Percentiles rank a stretch among this genome's conserved stretches.
These are phyloP conservation scores for Psilanteris sp. DNA, from an alignment of 1,140 invertebrate species.

Conservation along the genomic window DNA sequence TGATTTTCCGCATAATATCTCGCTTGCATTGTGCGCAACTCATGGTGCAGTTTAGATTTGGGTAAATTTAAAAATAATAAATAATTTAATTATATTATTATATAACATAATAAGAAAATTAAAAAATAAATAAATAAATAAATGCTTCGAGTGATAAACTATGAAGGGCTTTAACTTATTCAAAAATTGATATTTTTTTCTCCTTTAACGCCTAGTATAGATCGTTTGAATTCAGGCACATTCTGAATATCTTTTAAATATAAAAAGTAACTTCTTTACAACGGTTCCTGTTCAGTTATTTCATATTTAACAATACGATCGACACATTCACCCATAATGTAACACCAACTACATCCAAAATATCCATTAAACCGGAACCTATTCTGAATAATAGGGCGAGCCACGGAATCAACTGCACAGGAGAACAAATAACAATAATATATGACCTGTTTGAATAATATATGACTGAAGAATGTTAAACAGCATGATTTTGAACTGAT, in stretches of 20 bases:
- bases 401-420: slow-evolving; percentile 44
- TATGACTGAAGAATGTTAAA: too few species aligned
- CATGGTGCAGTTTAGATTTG: too few species aligned
- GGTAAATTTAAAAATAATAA: too few species aligned
- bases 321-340: slow-evolving; percentile 37
- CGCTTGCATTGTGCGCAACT: too few species aligned
- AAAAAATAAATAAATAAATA: too few species aligned
- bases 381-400: slow-evolving; percentile 53
- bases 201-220: slow-evolving; percentile 35
- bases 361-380: slow-evolving; percentile 29
- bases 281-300: slow-evolving; percentile 31
- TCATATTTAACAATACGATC: slow-evolving; percentile 41
- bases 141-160: too few species aligned
- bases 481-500: too few species aligned
- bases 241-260: slow-evolving; percentile 12
- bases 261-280: slow-evolving; percentile 12
- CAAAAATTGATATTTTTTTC: too few species aligned
- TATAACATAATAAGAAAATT: too few species aligned
- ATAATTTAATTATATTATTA: too few species aligned
- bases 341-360: slow-evolving; percentile 57
- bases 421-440: slow-evolving; percentile 39
- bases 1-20: too few species aligned
- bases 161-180: too few species aligned
- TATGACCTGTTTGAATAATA: slow-evolving; percentile 4
- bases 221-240: slow-evolving; percentile 4